Evolutionary conservation across 30 jellyfish, hydroid and myxozoan species (phyloP).

Genomic region (Aurelia sp.): DNA sequence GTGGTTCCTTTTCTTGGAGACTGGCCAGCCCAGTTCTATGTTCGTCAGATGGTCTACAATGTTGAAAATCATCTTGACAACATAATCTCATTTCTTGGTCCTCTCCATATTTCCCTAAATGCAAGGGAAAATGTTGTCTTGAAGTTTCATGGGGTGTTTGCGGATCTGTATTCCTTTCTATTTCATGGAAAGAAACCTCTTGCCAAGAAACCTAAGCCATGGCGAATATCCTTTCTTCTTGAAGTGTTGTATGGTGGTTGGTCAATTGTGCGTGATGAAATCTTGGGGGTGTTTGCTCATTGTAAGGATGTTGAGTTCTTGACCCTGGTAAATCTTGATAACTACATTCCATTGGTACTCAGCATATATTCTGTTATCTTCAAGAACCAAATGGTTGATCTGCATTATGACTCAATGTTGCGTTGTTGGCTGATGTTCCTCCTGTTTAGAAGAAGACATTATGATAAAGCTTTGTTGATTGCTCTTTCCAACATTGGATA

Average conservation of each 20-base stretch:
- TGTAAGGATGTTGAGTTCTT: conserved; percentile 38
- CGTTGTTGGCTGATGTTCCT: conserved; percentile 46
- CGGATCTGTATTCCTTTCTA: too few species aligned
- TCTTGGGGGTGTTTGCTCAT: conserved; percentile 15
- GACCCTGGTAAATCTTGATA: conserved; percentile 46
- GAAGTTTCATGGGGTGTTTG: too few species aligned
- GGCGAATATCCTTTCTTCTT: too few species aligned
- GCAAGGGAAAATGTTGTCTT: conserved; percentile 37
- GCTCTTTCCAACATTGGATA: conserved; percentile 49
- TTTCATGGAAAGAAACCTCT: too few species aligned
- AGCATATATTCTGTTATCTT: conserved; percentile 37
- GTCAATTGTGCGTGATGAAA: conserved; percentile 2
- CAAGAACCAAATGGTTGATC: conserved; percentile 11
- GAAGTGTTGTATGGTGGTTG: too few species aligned
- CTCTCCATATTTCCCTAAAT: conserved; percentile 14
- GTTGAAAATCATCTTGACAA: too few species aligned
- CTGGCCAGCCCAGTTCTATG: too few species aligned
- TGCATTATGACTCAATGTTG: conserved; percentile 5
- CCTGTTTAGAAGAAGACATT: conserved; percentile 33
- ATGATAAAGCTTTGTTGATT: conserved; percentile 38
- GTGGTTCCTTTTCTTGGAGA: too few species aligned
- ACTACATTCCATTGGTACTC: conserved; percentile 15
- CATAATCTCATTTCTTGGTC: too few species aligned
- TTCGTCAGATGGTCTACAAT: too few species aligned
- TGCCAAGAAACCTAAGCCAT: too few species aligned